A percentile compares a stretch with the other conserved stretches of the same genome.
Evolutionary conservation across 2,888 invertebrate species (phyloP).

Genomic region (Drosophila helvetica): DNA sequence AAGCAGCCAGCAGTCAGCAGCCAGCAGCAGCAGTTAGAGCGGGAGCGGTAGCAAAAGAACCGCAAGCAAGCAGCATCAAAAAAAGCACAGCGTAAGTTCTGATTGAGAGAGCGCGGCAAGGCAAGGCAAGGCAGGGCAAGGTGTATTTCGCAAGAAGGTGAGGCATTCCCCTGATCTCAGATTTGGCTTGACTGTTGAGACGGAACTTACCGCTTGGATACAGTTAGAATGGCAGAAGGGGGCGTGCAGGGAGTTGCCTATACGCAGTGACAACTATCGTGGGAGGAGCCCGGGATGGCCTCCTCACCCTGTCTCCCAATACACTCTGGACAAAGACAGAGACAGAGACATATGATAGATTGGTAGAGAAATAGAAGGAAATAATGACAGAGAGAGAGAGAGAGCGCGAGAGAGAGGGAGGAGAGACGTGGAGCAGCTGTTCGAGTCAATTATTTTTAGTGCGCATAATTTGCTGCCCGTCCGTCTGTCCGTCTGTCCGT

Average conservation of each 20-base stretch:
- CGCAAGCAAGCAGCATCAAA: background rate
- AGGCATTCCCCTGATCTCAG: background rate
- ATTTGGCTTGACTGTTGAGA: background rate
- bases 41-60: background rate
- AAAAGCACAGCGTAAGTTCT: background rate
- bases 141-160: background rate
- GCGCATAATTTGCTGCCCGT: slow-evolving; percentile 72
- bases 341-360: background rate
- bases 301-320: background rate
- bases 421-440: slow-evolving; percentile 9
- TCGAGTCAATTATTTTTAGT: slow-evolving; percentile 74
- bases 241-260: background rate
- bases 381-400: background rate
- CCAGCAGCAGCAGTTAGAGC: background rate
- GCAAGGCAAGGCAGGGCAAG: background rate
- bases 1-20: background rate
- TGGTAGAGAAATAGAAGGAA: slow-evolving; percentile 9
- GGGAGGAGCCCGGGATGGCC: background rate
- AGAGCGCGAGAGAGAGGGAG: background rate
- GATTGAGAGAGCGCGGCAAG: background rate
- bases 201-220: background rate
- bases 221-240: background rate
- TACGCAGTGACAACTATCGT: too few species aligned
- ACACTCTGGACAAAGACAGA: background rate
- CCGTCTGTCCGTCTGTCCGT: background rate